phyloP scores from a whole-genome alignment of 2,113 vertebrate genomes.

The Naja naja region DNA sequence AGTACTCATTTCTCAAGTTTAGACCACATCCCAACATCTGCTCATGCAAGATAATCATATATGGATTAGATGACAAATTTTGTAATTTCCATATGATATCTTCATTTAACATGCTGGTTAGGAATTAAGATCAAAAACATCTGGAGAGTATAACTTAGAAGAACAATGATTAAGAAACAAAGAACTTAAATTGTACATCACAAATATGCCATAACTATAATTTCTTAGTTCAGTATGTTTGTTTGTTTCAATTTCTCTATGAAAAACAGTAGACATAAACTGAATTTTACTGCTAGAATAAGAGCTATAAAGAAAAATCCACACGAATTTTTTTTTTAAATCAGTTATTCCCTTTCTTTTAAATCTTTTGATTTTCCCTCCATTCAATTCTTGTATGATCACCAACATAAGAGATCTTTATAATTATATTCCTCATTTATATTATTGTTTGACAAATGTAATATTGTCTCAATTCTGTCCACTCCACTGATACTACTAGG shows the following conservation, averaged over 20 bases:
- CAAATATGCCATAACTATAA: background rate
- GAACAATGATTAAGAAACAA: background rate
- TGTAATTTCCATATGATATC: background rate
- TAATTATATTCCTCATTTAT: conserved; percentile 16
- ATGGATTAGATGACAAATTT: background rate
- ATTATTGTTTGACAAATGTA: background rate
- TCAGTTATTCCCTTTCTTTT: background rate
- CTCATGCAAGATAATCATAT: background rate
- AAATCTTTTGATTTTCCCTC: background rate
- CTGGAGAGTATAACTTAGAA: background rate
- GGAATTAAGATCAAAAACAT: background rate
- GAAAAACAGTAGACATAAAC: background rate
- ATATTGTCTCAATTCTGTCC: background rate
- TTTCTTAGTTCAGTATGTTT: background rate
- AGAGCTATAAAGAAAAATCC: background rate
- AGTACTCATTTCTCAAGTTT: background rate
- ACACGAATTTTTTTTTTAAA: background rate
- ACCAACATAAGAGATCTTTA: background rate
- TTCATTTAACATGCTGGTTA: background rate
- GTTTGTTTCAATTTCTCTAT: background rate
- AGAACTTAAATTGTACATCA: background rate
- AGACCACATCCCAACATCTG: background rate
- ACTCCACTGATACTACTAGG: background rate
- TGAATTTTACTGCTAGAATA: background rate
- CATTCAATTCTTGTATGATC: background rate